Base-by-base conservation (phyloP, 2,888 invertebrate genomes). In the Spodoptera picta region DNA sequence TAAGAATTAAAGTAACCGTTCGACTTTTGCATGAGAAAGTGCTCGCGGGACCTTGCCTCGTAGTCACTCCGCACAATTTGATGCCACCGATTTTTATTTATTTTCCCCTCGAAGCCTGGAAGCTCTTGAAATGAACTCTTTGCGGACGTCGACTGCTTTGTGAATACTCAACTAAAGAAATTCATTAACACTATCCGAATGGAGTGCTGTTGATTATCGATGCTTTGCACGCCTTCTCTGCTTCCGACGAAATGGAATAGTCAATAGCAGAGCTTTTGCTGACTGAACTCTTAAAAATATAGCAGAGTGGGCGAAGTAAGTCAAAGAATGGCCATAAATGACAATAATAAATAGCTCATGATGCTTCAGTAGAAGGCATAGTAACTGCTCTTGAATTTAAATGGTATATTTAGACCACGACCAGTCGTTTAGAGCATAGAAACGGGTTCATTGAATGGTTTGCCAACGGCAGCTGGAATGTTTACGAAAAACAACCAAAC, bases 1-100 rank as follows among this genome's bases (percentile, higher is more conserved):
- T 90, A 93, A 93, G 93, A 94, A 94, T 94, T 94, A 93, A 94
- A 94, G 93, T 94, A 93, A 94, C 92, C 84, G 88, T 94, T 93
- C 92, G 93, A 93, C 93, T 93, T 94, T 93, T 94, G 94, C 94
- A 94, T 94, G 93, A 92, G 93, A 93, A 93, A 93, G 90, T 91
- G 91, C 89, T 89, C 85, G 87, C 89, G 89, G 88, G 88, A 88
- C 87, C 88, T 86, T 85, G 85, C 86, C 87, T 90, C 87, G 88
- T 89, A 91, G 90, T 89, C 88, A 86, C 88, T 89, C 84, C 82
- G 84, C 82, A 86, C 90, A 82, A 90, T 90, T 90, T 86, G 88
- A 89, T 87, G 88, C 83, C 83, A 81, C 82, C 69, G 74, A 75
- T 82, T 82, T 90, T 89, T 91, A 87, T 92, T 92, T 91, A 89